A percentile compares a stretch with the other conserved stretches of the same genome.
Evolutionary conservation across 1,140 invertebrate genomes (phyloP).

Genomic region (Nephotettix cincticeps): DNA sequence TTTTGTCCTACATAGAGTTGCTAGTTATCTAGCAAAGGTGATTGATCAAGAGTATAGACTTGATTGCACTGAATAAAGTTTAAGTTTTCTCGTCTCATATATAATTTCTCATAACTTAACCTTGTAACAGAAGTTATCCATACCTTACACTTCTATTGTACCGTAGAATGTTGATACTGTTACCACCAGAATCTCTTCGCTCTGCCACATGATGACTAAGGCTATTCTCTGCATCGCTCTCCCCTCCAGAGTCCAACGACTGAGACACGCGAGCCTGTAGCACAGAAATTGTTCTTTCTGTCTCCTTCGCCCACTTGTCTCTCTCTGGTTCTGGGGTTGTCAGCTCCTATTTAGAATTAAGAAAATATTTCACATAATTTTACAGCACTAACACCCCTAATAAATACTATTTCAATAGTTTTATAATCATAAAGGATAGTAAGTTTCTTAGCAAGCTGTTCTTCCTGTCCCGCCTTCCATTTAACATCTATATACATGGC

Average conservation of each 20-base stretch:
- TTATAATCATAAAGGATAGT: too few relatives aligned
- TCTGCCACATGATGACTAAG: not conserved
- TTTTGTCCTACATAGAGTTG: too few relatives aligned
- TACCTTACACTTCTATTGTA: conserved; percentile 53
- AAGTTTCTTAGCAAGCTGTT: too few relatives aligned
- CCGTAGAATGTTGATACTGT: conserved; percentile 40
- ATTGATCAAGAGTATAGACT: too few relatives aligned
- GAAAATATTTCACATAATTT: too few relatives aligned
- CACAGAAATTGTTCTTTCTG: conserved; percentile 55
- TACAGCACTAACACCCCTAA: too few relatives aligned
- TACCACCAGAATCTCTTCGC: conserved; percentile 32
- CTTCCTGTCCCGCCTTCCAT: too few relatives aligned
- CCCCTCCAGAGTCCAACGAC: conserved; percentile 42
- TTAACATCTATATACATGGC: too few relatives aligned
- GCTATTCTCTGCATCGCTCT: conserved; percentile 41
- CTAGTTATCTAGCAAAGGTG: too few relatives aligned
- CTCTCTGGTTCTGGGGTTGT: conserved; percentile 50
- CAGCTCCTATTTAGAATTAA: conserved; percentile 9
- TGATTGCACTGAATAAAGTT: too few relatives aligned
- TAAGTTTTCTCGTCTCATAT: not conserved
- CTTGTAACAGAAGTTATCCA: not conserved
- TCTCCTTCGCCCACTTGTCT: conserved; percentile 49
- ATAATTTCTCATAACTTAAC: conserved; percentile 9
- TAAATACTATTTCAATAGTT: too few relatives aligned
- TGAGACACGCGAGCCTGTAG: conserved; percentile 51